Percentiles rank a stretch among this genome's conserved stretches.
Evolutionary conservation across 2,888 invertebrate species (phyloP).

Genomic region (Escarpia spicata): DNA sequence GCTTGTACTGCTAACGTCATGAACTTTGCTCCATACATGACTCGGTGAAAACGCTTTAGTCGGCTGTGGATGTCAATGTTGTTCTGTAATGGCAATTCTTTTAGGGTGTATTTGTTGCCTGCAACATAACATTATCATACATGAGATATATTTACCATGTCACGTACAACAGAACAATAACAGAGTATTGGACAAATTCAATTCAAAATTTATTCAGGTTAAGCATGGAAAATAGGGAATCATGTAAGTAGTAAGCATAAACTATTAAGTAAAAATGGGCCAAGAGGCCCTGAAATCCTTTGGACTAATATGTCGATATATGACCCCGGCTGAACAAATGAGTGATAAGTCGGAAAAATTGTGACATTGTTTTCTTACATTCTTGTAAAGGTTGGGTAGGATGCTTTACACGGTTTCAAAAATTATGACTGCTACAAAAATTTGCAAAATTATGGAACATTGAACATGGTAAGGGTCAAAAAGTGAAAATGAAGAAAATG

Average conservation of each 20-base stretch:
- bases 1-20: constrained; percentile 87
- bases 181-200: neutral
- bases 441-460: no score
- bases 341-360: no score
- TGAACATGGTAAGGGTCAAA: no score
- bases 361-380: no score
- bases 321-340: no score
- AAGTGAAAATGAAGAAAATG: no score
- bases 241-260: neutral
- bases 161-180: neutral
- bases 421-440: no score
- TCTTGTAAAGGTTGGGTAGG: no score
- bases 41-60: constrained; percentile 78
- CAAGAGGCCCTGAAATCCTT: no score
- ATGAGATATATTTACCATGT: neutral
- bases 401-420: no score
- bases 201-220: neutral
- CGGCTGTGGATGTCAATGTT: constrained; percentile 71
- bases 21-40: constrained; percentile 86
- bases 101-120: constrained; percentile 61
- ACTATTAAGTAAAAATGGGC: neutral
- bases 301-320: no score
- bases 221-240: no score
- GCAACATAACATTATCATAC: neutral
- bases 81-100: constrained; percentile 49